A percentile compares a stretch with the other conserved stretches of the same genome.
phyloP scores from a whole-genome alignment of 53 echinoderm and acorn worm genomes.

The Pentamera pediparva region DNA sequence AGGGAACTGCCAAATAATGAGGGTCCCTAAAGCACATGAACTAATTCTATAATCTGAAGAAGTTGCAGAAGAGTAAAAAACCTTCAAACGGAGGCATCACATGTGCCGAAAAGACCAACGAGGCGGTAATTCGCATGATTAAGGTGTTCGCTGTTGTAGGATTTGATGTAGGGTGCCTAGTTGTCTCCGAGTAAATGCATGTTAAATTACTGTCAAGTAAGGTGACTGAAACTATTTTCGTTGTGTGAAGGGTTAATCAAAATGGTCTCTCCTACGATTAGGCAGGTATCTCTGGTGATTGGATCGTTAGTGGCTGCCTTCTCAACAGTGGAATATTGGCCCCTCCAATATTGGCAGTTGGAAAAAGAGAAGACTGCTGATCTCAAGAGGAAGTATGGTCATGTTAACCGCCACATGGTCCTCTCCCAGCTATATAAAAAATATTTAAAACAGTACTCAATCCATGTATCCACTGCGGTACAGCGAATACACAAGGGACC shows the following conservation, averaged over 20 bases:
- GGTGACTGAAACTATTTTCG: constrained; percentile 7
- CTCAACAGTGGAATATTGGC: constrained; percentile 54
- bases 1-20: constrained; percentile 23
- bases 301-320: constrained; percentile 50
- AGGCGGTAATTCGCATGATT: neutral
- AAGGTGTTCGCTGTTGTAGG: constrained; percentile 29
- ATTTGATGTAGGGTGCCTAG: constrained; percentile 40
- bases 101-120: neutral
- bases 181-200: constrained; percentile 37
- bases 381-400: constrained; percentile 20
- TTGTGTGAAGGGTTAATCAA: constrained; percentile 4
- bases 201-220: constrained; percentile 28
- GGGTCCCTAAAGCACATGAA: constrained; percentile 14
- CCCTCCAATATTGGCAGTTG: constrained; percentile 31
- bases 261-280: constrained; percentile 7
- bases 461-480: neutral
- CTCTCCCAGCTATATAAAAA: constrained; percentile 7
- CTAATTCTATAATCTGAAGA: constrained; percentile 32
- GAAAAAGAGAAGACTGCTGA: constrained; percentile 42
- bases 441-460: constrained; percentile 27
- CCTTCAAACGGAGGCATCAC: constrained; percentile 41
- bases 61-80: constrained; percentile 42
- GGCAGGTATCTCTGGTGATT: constrained; percentile 43
- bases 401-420: constrained; percentile 43
- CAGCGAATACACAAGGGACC: neutral